Conservation (phyloP, 2,888 invertebrate species). For the Hedychridium roseum region DNA sequence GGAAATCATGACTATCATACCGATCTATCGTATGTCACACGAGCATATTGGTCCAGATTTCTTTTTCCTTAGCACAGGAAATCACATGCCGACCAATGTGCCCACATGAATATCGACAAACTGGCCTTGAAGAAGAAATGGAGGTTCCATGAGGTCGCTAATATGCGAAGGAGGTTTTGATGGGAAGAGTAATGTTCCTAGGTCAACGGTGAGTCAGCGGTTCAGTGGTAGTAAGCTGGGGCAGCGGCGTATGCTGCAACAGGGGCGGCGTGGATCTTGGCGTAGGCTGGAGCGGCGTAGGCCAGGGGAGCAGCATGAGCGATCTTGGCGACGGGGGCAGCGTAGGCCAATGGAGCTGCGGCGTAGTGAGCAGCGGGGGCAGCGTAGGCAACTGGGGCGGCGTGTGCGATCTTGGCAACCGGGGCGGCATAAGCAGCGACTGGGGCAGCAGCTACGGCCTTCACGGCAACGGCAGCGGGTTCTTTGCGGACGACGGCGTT, state of each 20-base stretch:
- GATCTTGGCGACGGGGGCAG: constrained; percentile 15
- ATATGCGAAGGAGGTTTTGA: too few relatives aligned
- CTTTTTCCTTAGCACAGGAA: too few relatives aligned
- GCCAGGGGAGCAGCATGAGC: constrained; percentile 13
- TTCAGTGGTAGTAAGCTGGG: constrained; percentile 56
- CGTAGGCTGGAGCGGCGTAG: constrained; percentile 14
- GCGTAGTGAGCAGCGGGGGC: constrained; percentile 26
- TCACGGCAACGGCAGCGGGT: constrained; percentile 41
- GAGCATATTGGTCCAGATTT: too few relatives aligned
- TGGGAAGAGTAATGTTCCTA: constrained; percentile 32
- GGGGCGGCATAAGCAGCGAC: constrained; percentile 37
- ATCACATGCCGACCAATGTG: too few relatives aligned
- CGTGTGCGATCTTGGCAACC: constrained; percentile 17
- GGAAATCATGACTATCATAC: too few relatives aligned
- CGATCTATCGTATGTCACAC: too few relatives aligned
- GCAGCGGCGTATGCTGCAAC: constrained; percentile 20
- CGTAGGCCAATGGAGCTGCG: constrained; percentile 28
- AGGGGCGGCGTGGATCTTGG: constrained; percentile 41
- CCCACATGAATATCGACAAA: too few relatives aligned
- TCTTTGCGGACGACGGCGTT: constrained; percentile 49
- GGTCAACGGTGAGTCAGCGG: constrained; percentile 12
- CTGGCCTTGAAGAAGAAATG: too few relatives aligned
- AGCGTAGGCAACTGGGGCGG: constrained; percentile 31
- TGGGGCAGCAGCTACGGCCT: constrained; percentile 60
- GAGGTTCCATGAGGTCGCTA: too few relatives aligned